Evolutionary conservation across 1,140 invertebrate species (phyloP).

Genomic region (Hormaphis cornu): DNA sequence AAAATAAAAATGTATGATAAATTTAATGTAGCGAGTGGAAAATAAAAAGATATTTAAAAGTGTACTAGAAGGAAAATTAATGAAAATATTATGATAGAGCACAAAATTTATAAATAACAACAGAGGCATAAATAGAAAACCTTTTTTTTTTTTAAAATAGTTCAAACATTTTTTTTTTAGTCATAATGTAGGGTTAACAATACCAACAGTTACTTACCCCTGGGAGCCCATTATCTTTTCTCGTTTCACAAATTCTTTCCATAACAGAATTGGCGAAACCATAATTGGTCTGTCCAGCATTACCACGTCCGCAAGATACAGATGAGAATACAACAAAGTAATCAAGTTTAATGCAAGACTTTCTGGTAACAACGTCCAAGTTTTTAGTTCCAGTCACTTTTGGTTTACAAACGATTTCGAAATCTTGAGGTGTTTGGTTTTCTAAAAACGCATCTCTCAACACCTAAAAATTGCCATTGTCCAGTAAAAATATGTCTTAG

Average conservation of each 20-base stretch:
- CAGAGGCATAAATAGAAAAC: too few relatives aligned
- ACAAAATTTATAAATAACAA: too few relatives aligned
- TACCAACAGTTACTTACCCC: constrained; percentile 45
- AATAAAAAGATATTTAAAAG: too few relatives aligned
- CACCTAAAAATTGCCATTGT: constrained; percentile 47
- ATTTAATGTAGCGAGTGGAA: too few relatives aligned
- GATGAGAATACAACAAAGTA: constrained; percentile 93
- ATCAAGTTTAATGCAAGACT: constrained; percentile 65
- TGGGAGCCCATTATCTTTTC: constrained; percentile 68
- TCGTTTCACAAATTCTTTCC: constrained; percentile 84
- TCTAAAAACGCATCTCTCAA: constrained; percentile 79
- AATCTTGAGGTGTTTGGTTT: constrained; percentile 73
- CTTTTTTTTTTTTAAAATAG: too few relatives aligned
- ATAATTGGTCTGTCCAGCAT: constrained; percentile 90
- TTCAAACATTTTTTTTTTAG: too few relatives aligned
- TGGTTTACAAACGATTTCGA: constrained; percentile 62
- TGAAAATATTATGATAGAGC: too few relatives aligned
- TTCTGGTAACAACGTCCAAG: constrained; percentile 63
- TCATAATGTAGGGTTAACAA: too few relatives aligned
- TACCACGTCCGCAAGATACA: constrained; percentile 86
- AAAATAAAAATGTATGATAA: too few relatives aligned
- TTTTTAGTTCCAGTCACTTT: constrained; percentile 55
- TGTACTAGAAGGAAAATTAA: too few relatives aligned
- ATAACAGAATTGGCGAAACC: constrained; percentile 91
- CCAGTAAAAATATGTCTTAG: neutral